Conservation (phyloP, 2,113 vertebrate genomes). For the Heloderma charlesbogerti region DNA sequence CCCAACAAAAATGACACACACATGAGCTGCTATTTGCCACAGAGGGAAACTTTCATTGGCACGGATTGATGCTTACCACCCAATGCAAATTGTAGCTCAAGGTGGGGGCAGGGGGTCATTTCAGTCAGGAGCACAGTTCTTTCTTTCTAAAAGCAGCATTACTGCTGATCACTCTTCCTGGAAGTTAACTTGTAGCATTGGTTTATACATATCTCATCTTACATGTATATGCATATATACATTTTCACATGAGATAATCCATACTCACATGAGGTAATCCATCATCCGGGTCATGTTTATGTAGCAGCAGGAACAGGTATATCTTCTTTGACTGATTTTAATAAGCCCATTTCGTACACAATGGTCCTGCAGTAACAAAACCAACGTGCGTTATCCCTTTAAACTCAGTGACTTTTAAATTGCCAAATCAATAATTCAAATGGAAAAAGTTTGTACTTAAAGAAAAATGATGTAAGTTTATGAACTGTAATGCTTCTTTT, state of each 20-base stretch:
- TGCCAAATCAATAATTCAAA: conserved; percentile 28
- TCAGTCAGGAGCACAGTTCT: not conserved
- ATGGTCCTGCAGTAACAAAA: conserved; percentile 75
- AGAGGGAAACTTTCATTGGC: not conserved
- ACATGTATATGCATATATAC: not conserved
- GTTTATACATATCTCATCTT: not conserved
- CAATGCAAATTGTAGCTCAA: not conserved
- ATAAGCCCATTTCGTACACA: conserved; percentile 78
- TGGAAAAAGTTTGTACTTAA: not conserved
- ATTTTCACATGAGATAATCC: conserved; percentile 7
- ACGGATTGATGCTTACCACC: not conserved
- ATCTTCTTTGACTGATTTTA: conserved; percentile 83
- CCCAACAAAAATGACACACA: not conserved
- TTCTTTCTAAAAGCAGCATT: not conserved
- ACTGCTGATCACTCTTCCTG: not conserved
- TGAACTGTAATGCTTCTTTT: not conserved
- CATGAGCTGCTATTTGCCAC: not conserved
- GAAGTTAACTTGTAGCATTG: not conserved
- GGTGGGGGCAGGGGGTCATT: not conserved
- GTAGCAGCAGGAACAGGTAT: conserved; percentile 74
- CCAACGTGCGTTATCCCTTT: conserved; percentile 26
- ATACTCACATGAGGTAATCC: conserved; percentile 75
- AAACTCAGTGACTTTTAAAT: conserved; percentile 1
- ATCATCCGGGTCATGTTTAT: conserved; percentile 70
- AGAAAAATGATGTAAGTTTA: conserved; percentile 6